A percentile compares a stretch with the other conserved stretches of the same genome.
Evolutionary conservation across 2,797 vertebrate genomes (phyloP).

Genomic region (Spinus pinus): DNA sequence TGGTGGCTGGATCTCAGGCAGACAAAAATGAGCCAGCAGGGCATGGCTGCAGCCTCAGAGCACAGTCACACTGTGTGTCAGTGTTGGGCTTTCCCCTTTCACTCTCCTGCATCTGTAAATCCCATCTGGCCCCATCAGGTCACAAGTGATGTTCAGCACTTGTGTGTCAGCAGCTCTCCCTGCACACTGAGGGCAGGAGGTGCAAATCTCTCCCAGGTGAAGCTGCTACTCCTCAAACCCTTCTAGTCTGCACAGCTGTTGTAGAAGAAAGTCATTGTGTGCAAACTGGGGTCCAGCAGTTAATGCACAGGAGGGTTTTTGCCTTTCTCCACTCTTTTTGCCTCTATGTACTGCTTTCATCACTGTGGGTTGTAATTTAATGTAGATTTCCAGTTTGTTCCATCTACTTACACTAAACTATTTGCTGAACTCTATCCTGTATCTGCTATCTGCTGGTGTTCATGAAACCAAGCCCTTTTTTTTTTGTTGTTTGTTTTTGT

Average conservation of each 20-base stretch:
- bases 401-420: background rate
- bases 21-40: background rate
- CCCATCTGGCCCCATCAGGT: background rate
- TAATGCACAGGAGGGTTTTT: accelerated
- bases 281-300: background rate
- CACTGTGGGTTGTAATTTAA: background rate
- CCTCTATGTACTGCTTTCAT: background rate
- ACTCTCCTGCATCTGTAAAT: background rate
- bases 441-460: background rate
- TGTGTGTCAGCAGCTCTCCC: background rate
- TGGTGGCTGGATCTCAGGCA: background rate
- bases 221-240: background rate
- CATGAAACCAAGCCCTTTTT: background rate
- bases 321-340: background rate
- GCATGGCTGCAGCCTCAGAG: background rate
- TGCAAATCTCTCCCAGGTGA: background rate
- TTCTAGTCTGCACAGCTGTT: accelerated
- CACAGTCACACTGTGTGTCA: background rate
- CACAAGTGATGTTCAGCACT: accelerated
- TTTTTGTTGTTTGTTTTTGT: background rate
- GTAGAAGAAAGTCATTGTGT: background rate
- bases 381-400: background rate
- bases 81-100: background rate
- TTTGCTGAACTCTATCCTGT: background rate
- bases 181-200: background rate